Percentiles rank a stretch among this genome's conserved stretches.
Conservation (phyloP, 2,888 invertebrate species). For the Nephrotoma flavescens region DNA sequence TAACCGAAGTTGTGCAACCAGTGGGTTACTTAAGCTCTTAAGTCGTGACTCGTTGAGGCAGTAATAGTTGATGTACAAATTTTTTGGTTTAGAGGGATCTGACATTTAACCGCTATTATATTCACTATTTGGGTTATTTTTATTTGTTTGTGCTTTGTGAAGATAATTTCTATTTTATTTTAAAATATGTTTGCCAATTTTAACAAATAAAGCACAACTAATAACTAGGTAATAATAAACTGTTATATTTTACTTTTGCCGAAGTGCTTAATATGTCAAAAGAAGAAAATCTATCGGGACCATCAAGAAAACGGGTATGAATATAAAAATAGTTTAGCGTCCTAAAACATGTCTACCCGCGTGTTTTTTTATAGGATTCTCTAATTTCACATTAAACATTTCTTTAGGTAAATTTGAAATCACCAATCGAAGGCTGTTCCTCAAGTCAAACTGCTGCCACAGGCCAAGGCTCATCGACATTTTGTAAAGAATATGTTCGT, state of each 20-base stretch:
- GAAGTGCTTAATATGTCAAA: neutral
- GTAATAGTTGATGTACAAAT: too few species aligned
- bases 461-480: neutral
- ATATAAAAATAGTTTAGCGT: neutral
- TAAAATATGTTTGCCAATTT: too few species aligned
- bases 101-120: too few species aligned
- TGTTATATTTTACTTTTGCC: neutral
- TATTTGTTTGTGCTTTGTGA: too few species aligned
- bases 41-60: too few species aligned
- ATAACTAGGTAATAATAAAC: too few species aligned
- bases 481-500: constrained; percentile 19
- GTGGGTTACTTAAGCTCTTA: too few species aligned
- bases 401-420: neutral
- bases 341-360: neutral
- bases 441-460: neutral
- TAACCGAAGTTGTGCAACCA: too few species aligned
- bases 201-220: too few species aligned
- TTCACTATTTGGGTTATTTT: too few species aligned
- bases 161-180: too few species aligned
- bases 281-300: neutral
- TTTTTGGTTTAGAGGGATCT: too few species aligned
- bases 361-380: neutral
- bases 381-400: neutral
- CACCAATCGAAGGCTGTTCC: neutral
- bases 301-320: neutral